A percentile compares a stretch with the other conserved stretches of the same genome.
Evolutionary conservation across 1,140 invertebrate species (phyloP).

Genomic region (Magallana angulata): DNA sequence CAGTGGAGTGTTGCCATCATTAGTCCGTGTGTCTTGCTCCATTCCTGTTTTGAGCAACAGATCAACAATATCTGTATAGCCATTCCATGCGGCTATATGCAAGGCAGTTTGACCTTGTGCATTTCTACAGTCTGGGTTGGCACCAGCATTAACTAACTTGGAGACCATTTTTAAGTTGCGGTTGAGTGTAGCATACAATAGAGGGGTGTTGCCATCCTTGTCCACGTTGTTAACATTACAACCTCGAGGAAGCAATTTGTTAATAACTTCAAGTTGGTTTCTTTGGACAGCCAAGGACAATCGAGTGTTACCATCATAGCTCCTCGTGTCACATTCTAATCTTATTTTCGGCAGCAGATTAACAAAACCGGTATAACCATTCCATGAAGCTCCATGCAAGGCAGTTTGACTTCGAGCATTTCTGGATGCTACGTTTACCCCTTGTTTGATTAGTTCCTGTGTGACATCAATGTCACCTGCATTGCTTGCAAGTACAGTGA

Average conservation of each 20-base stretch:
- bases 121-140: conserved; percentile 67
- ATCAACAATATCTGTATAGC: conserved; percentile 60
- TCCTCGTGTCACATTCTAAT: conserved; percentile 62
- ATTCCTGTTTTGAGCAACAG: conserved; percentile 62
- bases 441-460: conserved; percentile 59
- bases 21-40: conserved; percentile 62
- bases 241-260: conserved; percentile 66
- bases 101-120: conserved; percentile 65
- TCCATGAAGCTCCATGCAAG: conserved; percentile 72
- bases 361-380: conserved; percentile 63
- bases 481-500: conserved; percentile 65
- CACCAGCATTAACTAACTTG: conserved; percentile 66
- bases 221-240: conserved; percentile 73
- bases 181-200: conserved; percentile 74
- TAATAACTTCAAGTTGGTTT: conserved; percentile 57
- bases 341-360: conserved; percentile 59
- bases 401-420: conserved; percentile 65
- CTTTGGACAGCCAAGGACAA: conserved; percentile 71
- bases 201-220: conserved; percentile 71
- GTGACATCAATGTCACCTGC: conserved; percentile 54
- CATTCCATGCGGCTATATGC: conserved; percentile 72
- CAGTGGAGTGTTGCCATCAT: conserved; percentile 70
- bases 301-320: conserved; percentile 70
- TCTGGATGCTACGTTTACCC: conserved; percentile 57
- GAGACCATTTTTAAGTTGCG: conserved; percentile 62